Conservation (phyloP, 2,888 invertebrate species). For the Agonopterix alstromeriana region DNA sequence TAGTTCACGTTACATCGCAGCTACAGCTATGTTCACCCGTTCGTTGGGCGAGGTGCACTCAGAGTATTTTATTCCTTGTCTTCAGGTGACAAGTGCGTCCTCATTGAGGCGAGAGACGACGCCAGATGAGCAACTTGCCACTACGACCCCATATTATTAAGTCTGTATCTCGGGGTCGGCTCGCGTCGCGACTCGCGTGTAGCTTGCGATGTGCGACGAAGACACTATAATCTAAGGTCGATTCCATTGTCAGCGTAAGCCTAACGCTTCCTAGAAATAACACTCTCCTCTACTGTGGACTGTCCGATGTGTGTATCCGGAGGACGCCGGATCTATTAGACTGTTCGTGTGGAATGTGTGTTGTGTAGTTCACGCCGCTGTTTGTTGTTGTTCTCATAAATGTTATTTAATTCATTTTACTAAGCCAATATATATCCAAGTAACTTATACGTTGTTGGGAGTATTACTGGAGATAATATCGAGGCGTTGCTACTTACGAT, state of each 20-base stretch:
- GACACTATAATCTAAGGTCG: constrained; percentile 72
- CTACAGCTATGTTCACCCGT: constrained; percentile 69
- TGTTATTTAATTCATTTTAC: constrained; percentile 36
- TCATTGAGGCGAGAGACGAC: constrained; percentile 86
- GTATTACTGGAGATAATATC: constrained; percentile 15
- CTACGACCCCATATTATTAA: constrained; percentile 64
- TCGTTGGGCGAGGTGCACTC: constrained; percentile 69
- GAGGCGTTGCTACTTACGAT: constrained; percentile 66
- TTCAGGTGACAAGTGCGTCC: constrained; percentile 89
- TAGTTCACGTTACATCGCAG: constrained; percentile 73
- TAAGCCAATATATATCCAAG: constrained; percentile 17
- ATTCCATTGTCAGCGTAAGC: constrained; percentile 74
- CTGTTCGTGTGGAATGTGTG: constrained; percentile 71
- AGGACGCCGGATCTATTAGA: constrained; percentile 65
- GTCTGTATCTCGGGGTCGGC: constrained; percentile 63
- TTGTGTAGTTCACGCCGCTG: constrained; percentile 69
- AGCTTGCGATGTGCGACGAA: constrained; percentile 74
- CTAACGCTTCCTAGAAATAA: constrained; percentile 73
- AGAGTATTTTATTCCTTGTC: constrained; percentile 79
- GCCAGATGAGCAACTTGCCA: constrained; percentile 73
- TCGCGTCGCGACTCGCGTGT: constrained; percentile 54
- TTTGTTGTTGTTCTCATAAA: constrained; percentile 45
- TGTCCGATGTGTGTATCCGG: constrained; percentile 70
- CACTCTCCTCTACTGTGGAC: constrained; percentile 55
- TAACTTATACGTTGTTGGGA: constrained; percentile 31